Conservation (phyloP, 2,797 vertebrate genomes). For the Cichlasoma orientale region DNA sequence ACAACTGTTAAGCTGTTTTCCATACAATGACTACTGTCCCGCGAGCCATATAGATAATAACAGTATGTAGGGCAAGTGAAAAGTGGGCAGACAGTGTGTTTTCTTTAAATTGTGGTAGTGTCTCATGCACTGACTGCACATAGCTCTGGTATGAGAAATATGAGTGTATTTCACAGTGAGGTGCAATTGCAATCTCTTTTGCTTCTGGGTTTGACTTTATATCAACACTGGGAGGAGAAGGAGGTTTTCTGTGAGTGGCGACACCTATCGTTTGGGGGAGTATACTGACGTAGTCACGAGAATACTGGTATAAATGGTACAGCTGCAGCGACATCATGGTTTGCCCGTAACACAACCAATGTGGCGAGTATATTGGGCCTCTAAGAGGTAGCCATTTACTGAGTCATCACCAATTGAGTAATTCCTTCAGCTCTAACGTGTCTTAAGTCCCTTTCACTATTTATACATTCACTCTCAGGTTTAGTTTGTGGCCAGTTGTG, state of each 20-base stretch:
- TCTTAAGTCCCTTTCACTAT: not conserved
- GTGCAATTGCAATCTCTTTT: no score
- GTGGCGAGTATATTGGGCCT: not conserved
- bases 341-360: not conserved
- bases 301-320: not conserved
- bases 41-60: conserved; percentile 44
- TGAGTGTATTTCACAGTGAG: not conserved
- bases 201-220: not conserved
- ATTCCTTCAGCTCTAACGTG: not conserved
- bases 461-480: not conserved
- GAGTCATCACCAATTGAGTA: not conserved
- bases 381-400: not conserved
- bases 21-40: conserved; percentile 39
- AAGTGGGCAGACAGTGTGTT: conserved; percentile 6
- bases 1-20: conserved; percentile 41
- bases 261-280: not conserved
- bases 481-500: not conserved
- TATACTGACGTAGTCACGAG: not conserved
- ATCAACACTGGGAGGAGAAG: no score
- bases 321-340: not conserved
- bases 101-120: not conserved
- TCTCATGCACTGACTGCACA: not conserved
- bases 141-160: conserved; percentile 26
- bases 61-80: conserved; percentile 37
- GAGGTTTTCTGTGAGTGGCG: not conserved